Evolutionary conservation across 2,888 invertebrate species (phyloP), one percentile per base, ranked within the genome.

Genomic region (Druceiella hillmani): DNA sequence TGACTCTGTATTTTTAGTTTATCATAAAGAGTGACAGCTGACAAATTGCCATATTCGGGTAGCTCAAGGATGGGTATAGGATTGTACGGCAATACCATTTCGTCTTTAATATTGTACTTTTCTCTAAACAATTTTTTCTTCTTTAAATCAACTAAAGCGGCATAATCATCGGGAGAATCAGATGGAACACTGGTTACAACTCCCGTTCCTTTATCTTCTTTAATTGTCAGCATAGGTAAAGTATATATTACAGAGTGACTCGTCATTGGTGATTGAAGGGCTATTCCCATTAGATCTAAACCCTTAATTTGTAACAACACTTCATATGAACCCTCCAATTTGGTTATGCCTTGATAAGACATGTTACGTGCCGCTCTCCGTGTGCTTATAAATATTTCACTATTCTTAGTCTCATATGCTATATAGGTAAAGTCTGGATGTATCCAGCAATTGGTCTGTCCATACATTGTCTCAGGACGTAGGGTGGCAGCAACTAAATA

Each of bases 381-480:
- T 0, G 97, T 95, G 51, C 87, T 88, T 31, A 99, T 76, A 63
- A 87, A 95, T 22, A 98, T 73, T 44, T 93, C 91, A 25, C 75
- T 67, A 26, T 70, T 74, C 9, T 75, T 72, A 1, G 82, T 81
- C 55, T 81, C 75, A 59, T 93, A 89, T 1, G 88, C 94, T 47
- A 97, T 80, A 57, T 98, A 98, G 48, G 79, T 81, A 57, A 98
- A 88, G 56, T 97, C 94, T 0, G 99, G 99, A 55, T 87, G 87
- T 3, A 99, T 63, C 95, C 98, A 99, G 61, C 97, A 98, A 60
- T 99, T 99, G 0, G 99, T 99, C 70, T 99, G 99, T 0, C 99
- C 99, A 58, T 97, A 99, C 98, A 99, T 98, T 1, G 99, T 99
- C 70, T 99, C 99, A 2, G 99, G 97, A 41, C 98, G 77, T n/a